Evolutionary conservation across 2,113 vertebrate species (phyloP).

Genomic region (Myiozetetes cayanensis): DNA sequence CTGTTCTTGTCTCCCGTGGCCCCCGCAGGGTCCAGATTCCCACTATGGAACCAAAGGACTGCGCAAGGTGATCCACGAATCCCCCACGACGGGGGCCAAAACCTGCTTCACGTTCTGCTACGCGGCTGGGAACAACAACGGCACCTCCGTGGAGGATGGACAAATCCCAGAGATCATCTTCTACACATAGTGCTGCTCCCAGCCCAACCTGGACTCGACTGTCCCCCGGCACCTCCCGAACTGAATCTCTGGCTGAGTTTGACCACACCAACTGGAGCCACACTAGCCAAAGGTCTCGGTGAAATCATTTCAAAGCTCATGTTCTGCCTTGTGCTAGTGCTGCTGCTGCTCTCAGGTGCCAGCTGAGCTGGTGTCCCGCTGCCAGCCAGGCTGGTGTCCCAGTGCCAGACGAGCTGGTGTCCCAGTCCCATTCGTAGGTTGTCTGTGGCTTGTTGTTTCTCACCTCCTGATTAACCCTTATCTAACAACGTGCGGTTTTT

Average conservation of each 20-base stretch:
- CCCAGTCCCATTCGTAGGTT: constrained; percentile 18
- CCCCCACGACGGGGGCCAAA: constrained; percentile 90
- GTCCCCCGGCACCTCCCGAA: not conserved
- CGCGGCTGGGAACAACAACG: constrained; percentile 96
- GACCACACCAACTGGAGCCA: constrained; percentile 26
- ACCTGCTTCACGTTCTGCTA: constrained; percentile 98
- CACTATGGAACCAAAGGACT: constrained; percentile 98
- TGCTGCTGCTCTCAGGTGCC: constrained; percentile 39
- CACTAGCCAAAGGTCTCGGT: constrained; percentile 56
- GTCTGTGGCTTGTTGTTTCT: constrained; percentile 28
- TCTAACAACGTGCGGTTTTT: not conserved
- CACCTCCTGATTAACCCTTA: constrained; percentile 15
- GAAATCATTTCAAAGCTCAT: constrained; percentile 59
- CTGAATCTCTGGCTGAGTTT: constrained; percentile 31
- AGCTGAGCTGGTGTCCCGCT: not conserved
- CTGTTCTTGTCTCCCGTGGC: not conserved
- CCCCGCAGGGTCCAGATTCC: constrained; percentile 87
- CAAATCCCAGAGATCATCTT: constrained; percentile 98
- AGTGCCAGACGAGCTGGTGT: not conserved
- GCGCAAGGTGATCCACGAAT: constrained; percentile 95
- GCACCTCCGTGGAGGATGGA: constrained; percentile 96
- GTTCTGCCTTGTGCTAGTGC: constrained; percentile 61
- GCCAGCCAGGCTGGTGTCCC: not conserved
- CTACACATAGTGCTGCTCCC: constrained; percentile 86
- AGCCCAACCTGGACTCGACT: not conserved